Base-by-base conservation (phyloP, 2,797 vertebrate genomes). In the Atherinosoma microstoma region DNA sequence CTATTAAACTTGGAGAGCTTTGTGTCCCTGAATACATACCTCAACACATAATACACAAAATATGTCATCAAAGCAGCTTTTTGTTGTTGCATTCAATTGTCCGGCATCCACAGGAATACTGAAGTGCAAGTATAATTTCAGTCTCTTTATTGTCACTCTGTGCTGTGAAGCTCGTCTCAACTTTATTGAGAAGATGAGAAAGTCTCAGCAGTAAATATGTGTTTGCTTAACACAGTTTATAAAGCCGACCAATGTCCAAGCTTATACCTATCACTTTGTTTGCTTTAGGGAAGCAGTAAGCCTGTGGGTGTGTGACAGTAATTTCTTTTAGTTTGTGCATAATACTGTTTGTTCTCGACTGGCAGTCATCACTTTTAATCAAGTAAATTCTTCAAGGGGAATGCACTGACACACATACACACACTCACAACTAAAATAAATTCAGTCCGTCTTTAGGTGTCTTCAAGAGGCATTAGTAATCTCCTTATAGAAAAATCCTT, bases 101-200 rank as follows among this genome's bases (percentile, higher is more conserved):
- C 67, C 8, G 3, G 57, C 67, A 65, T 64, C 56, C 58, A 64
- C 68, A 53, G 74, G 32, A 66, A 58, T 38, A 76, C 36, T 67
- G 56, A 74, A 78, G 72, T 57, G 34, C 59, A 27, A 20, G 35
- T 66, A 56, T 73, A 54, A 73, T 71, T 76, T 66, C 36, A 75
- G 29, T 59, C 34, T 81, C 73, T 80, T 79, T 77, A 70, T 54
- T 60, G 64, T 78, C 64, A 54, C 42, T 76, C 6, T 78, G 64
- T 58, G 72, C 67, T 59, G 59, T 51, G 70, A 75, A 76, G 58
- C 66, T 67, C 45, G 35, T 61, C 79, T 84, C 81, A 71, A 87
- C 74, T 87, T 83, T 79, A 76, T 58, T 66, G 74, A 85, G 79
- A 59, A 69, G 70, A 63, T 78, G 22, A 84, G 76, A 85, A 66